Conservation (phyloP, 2,888 invertebrate species). For the Gryllus longicercus region DNA sequence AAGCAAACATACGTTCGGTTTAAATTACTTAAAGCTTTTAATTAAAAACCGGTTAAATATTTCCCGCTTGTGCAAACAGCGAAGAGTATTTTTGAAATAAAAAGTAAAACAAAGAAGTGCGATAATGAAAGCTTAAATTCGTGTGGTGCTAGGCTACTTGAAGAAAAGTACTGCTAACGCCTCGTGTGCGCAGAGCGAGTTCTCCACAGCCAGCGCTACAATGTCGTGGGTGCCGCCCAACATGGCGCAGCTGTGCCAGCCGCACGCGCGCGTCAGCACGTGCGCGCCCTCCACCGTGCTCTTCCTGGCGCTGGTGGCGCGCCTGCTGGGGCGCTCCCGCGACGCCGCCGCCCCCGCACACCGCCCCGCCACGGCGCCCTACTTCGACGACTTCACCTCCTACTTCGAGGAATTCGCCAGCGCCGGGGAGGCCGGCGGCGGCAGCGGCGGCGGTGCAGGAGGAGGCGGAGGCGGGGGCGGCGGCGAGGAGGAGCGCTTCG, state of each 20-base stretch:
- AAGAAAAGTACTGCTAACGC: too few relatives aligned
- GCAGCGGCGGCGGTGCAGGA: background rate
- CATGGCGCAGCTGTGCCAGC: slow-evolving; percentile 54
- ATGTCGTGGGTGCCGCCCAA: slow-evolving; percentile 47
- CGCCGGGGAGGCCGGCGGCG: background rate
- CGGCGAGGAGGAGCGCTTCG: slow-evolving; percentile 48
- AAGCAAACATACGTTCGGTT: too few relatives aligned
- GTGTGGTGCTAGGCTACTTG: too few relatives aligned
- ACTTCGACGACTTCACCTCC: background rate
- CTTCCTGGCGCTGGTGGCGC: slow-evolving; percentile 57
- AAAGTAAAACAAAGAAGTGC: too few relatives aligned
- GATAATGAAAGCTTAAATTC: too few relatives aligned
- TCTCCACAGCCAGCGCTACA: background rate
- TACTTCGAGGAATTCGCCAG: background rate
- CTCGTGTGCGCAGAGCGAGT: too few relatives aligned
- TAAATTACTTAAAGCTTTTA: too few relatives aligned
- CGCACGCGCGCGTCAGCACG: slow-evolving; percentile 55
- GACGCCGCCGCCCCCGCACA: slow-evolving; percentile 41
- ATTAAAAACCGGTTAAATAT: too few relatives aligned
- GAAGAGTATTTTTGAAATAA: too few relatives aligned
- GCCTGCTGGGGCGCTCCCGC: slow-evolving; percentile 55
- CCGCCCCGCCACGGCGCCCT: slow-evolving; percentile 17
- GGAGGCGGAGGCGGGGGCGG: background rate
- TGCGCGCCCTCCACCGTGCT: slow-evolving; percentile 58
- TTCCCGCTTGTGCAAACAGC: too few relatives aligned